These are phyloP conservation scores for Menidia menidia DNA, from an alignment of 2,797 vertebrate species.

Conservation along the genomic window DNA sequence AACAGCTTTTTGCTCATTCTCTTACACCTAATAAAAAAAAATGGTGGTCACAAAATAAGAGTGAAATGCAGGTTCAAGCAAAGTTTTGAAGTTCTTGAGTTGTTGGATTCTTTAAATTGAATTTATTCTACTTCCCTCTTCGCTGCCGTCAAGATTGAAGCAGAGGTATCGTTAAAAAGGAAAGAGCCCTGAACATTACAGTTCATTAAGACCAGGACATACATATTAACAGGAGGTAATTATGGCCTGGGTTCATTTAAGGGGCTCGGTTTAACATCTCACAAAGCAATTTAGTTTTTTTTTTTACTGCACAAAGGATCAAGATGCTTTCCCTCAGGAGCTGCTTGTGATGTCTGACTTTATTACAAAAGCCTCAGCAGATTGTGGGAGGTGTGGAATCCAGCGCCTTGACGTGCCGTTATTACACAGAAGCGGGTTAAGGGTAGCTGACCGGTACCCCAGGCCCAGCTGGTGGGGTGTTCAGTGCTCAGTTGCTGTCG, in stretches of 20 bases:
- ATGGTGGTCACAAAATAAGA: too few relatives aligned
- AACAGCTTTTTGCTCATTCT: not conserved
- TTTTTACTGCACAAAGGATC: slow-evolving; percentile 17
- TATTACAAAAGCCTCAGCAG: slow-evolving; percentile 38
- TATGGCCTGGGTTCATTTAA: slow-evolving; percentile 17
- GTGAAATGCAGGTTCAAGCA: too few relatives aligned
- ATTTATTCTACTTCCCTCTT: too few relatives aligned
- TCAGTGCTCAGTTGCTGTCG: slow-evolving; percentile 32
- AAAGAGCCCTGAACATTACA: not conserved
- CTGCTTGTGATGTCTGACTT: slow-evolving; percentile 40
- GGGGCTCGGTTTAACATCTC: slow-evolving; percentile 28
- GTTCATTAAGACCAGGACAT: slow-evolving; percentile 35
- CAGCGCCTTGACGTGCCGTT: slow-evolving; percentile 38
- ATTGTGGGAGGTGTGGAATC: slow-evolving; percentile 38
- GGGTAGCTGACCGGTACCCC: slow-evolving; percentile 32
- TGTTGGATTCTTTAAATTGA: too few relatives aligned
- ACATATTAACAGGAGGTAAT: slow-evolving; percentile 34
- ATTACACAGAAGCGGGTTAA: slow-evolving; percentile 51
- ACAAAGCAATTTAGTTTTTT: slow-evolving; percentile 20
- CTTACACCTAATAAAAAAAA: too few relatives aligned
- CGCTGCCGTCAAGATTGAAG: not conserved
- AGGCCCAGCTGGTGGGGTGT: slow-evolving; percentile 36
- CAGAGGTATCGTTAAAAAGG: not conserved
- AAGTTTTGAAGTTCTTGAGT: too few relatives aligned
- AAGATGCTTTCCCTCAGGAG: slow-evolving; percentile 21